phyloP scores from a whole-genome alignment of 2,888 invertebrate genomes.

The Pteria penguin region DNA sequence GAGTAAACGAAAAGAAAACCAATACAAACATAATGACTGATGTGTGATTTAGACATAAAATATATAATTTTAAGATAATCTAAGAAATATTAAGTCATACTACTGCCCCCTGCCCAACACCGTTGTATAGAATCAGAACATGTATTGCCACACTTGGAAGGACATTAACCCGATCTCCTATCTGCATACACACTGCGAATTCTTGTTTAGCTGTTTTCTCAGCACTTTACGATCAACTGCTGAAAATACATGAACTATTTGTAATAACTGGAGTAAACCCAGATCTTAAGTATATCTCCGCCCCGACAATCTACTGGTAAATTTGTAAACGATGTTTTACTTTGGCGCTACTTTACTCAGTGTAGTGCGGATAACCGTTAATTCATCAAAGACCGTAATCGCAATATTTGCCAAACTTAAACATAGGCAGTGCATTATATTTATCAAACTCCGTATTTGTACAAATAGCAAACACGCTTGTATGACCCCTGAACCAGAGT shows the following conservation, averaged over 20 bases:
- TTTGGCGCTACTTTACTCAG: neutral
- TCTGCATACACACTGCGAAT: neutral
- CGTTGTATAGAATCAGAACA: no score
- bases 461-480: conserved; percentile 31
- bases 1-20: no score
- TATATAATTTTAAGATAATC: no score
- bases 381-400: conserved; percentile 30
- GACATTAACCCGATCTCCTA: no score
- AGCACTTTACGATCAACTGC: neutral
- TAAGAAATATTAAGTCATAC: no score
- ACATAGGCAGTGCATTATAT: conserved; percentile 8
- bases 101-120: no score
- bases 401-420: conserved; percentile 23
- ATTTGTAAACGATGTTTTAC: neutral
- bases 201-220: neutral
- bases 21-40: no score
- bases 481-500: conserved; percentile 27
- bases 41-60: no score
- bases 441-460: conserved; percentile 24
- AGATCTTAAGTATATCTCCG: conserved; percentile 7
- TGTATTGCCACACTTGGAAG: no score
- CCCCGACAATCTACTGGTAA: conserved; percentile 25
- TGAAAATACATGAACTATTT: neutral
- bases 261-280: neutral
- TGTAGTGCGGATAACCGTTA: neutral